Evolutionary conservation across 2,888 invertebrate species (phyloP).

Genomic region (Operophtera brumata): DNA sequence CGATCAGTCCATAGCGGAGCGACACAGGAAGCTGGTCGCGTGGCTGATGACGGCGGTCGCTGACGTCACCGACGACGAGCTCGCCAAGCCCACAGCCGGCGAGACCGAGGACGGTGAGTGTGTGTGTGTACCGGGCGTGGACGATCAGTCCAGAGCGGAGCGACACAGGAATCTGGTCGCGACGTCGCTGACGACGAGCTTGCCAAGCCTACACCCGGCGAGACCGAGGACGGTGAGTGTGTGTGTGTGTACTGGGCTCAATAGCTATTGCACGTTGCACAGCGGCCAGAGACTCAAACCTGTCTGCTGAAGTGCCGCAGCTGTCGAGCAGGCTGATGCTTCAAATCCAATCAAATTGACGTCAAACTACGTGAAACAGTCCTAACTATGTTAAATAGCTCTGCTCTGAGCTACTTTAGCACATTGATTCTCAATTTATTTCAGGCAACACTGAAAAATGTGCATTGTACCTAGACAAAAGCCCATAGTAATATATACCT

Average conservation of each 20-base stretch:
- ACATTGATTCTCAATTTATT: too few species aligned
- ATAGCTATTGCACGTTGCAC: too few species aligned
- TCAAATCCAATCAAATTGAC: too few species aligned
- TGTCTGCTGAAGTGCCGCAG: too few species aligned
- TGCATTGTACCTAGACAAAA: too few species aligned
- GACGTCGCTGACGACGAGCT: constrained; percentile 56
- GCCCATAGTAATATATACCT: too few species aligned
- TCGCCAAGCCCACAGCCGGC: constrained; percentile 37
- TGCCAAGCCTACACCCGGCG: constrained; percentile 35
- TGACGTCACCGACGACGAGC: constrained; percentile 51
- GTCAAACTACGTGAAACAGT: too few species aligned
- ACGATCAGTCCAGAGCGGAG: constrained; percentile 51
- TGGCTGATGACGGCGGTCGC: constrained; percentile 57
- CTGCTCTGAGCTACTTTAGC: too few species aligned
- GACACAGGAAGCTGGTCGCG: constrained; percentile 51
- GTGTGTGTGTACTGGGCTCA: constrained; percentile 56
- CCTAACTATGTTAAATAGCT: too few species aligned
- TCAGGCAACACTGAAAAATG: too few species aligned
- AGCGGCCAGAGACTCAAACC: too few species aligned
- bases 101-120: constrained; percentile 59
- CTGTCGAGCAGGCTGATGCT: too few species aligned
- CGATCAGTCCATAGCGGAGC: constrained; percentile 49
- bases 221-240: constrained; percentile 57
- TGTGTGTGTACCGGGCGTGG: constrained; percentile 56
- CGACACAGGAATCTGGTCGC: constrained; percentile 52